Evolutionary conservation across 1,140 invertebrate species (phyloP).

Genomic region (Drosophila suzukii): DNA sequence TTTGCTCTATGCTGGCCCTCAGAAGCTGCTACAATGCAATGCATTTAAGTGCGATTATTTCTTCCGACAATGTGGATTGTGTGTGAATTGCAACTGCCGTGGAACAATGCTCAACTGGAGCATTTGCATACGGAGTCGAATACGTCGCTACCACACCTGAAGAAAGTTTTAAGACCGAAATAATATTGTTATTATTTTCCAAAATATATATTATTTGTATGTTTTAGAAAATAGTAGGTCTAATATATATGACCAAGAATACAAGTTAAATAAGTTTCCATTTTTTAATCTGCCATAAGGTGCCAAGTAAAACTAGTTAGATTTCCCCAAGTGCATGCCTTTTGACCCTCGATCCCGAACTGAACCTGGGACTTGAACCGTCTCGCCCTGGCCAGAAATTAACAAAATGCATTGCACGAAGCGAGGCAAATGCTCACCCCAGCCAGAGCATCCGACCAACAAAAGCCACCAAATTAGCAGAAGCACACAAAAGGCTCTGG

Average conservation of each 20-base stretch:
- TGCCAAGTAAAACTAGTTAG: no score
- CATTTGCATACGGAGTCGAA: slow-evolving; percentile 26
- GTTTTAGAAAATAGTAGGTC: no score
- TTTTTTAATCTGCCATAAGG: no score
- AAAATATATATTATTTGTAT: no score
- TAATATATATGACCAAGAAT: no score
- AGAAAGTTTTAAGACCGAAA: not conserved
- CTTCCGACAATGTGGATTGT: slow-evolving; percentile 42
- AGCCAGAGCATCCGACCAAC: slow-evolving; percentile 44
- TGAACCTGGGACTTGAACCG: slow-evolving; percentile 14
- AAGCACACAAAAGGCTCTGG: slow-evolving; percentile 51
- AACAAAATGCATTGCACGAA: slow-evolving; percentile 49
- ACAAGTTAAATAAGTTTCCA: no score
- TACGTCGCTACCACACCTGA: slow-evolving; percentile 2
- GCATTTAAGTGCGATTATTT: slow-evolving; percentile 60
- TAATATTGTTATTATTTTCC: no score
- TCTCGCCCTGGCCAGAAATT: slow-evolving; percentile 32
- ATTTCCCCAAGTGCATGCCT: slow-evolving; percentile 13
- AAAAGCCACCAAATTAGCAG: slow-evolving; percentile 79
- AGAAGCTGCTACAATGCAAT: slow-evolving; percentile 41
- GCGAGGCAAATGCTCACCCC: slow-evolving; percentile 20
- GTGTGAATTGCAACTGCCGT: slow-evolving; percentile 27
- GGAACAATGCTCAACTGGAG: slow-evolving; percentile 6
- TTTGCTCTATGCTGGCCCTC: slow-evolving; percentile 2
- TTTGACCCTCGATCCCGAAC: slow-evolving; percentile 1